Percentiles rank a stretch among this genome's conserved stretches.
These are phyloP conservation scores for Lates japonicus DNA, from an alignment of 2,797 vertebrate species.

Conservation along the genomic window DNA sequence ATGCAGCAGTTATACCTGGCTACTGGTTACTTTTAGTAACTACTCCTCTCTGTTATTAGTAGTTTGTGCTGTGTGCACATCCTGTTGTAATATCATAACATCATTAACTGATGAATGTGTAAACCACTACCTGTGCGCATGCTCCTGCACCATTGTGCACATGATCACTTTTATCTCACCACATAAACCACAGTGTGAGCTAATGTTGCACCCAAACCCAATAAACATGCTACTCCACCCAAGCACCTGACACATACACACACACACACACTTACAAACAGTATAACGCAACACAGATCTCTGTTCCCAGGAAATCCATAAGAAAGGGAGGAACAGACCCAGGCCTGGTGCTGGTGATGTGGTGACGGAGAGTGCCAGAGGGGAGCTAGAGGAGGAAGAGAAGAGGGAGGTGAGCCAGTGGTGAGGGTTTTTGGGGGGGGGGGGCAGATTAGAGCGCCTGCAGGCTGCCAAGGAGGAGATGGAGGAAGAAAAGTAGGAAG, in stretches of 20 bases:
- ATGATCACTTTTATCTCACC: conserved; percentile 3
- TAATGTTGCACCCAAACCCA: conserved; percentile 38
- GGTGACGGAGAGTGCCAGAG: conserved; percentile 50
- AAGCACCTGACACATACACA: not conserved
- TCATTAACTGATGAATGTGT: not conserved
- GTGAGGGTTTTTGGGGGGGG: not conserved
- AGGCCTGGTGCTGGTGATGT: conserved; percentile 30
- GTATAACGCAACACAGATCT: conserved; percentile 25
- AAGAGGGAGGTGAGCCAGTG: conserved; percentile 54
- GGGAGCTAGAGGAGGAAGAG: conserved; percentile 37
- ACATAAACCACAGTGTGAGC: conserved; percentile 29
- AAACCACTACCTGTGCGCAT: not conserved
- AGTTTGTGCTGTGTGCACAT: not conserved
- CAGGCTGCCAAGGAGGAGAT: conserved; percentile 56
- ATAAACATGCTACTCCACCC: conserved; percentile 27
- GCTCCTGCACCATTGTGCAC: not conserved
- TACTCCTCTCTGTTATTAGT: not conserved
- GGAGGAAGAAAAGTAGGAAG: conserved; percentile 50
- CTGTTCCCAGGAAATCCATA: conserved; percentile 25
- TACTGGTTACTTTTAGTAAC: not conserved
- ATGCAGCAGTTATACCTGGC: no score
- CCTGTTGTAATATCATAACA: not conserved
- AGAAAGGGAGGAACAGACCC: conserved; percentile 31
- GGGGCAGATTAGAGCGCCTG: conserved; percentile 60
- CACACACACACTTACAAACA: conserved; percentile 16